Evolutionary conservation across 2,888 invertebrate genomes (phyloP).

Genomic region (Phengaris arion): DNA sequence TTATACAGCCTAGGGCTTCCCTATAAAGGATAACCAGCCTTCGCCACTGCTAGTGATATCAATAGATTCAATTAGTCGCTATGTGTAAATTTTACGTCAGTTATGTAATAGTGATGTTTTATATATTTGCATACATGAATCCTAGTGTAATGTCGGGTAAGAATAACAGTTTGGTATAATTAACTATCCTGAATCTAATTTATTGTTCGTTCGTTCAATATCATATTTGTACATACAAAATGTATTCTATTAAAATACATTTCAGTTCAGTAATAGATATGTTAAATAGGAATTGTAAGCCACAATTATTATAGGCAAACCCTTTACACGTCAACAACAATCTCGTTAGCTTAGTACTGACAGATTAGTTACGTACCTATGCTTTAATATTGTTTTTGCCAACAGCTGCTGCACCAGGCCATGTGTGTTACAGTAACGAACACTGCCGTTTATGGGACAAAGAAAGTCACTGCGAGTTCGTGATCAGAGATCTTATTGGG

Average conservation of each 20-base stretch:
- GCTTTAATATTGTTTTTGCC: conserved; percentile 37
- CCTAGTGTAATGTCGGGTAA: background rate
- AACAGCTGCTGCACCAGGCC: conserved; percentile 90
- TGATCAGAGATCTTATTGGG: conserved; percentile 93
- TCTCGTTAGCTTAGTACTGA: too few species aligned
- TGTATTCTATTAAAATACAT: too few species aligned
- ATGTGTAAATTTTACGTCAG: background rate
- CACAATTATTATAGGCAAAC: too few species aligned
- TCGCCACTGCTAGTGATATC: too few species aligned
- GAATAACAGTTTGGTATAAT: background rate
- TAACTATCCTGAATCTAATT: background rate
- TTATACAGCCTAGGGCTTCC: too few species aligned
- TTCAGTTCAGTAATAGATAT: too few species aligned
- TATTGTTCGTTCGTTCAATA: too few species aligned
- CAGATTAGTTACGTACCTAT: too few species aligned
- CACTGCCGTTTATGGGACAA: conserved; percentile 92
- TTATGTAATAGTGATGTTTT: conserved; percentile 1
- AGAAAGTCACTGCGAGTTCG: conserved; percentile 92
- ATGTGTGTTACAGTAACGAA: conserved; percentile 93
- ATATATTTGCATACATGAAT: background rate
- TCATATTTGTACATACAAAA: too few species aligned
- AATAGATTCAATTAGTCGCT: background rate
- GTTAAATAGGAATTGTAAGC: too few species aligned
- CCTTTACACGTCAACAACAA: too few species aligned
- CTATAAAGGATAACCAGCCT: too few species aligned